Evolutionary conservation across 1,140 invertebrate genomes (phyloP), one percentile per base, ranked within the genome.

Genomic region (Calosoma granatense): DNA sequence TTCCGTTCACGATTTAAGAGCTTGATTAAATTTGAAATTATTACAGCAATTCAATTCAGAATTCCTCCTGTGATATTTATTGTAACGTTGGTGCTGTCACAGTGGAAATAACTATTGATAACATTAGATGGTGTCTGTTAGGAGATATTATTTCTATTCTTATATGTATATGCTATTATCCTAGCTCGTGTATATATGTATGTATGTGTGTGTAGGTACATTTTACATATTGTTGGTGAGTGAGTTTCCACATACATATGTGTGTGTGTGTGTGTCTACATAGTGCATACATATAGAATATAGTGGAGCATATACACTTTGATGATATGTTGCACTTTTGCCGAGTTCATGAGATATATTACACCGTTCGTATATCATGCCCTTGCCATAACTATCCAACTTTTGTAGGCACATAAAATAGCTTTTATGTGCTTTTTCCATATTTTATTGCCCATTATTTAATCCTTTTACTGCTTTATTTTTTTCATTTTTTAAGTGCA

Each of bases 11-110:
- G 58, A 57, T 21, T 52, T 30, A 57, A 56, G 41, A 59, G 56
- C 60, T 59, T 61, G 60, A 61, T 61, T 61, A 61, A 61, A 61
- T 59, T 61, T 57, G 60, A 55, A 59, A 57, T 59, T 61, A 61
- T 61, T 61, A 61, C 57, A 39, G 47, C 53, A 51, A 59, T 47
- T 47, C 41, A 47, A 47, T 47, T 47, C 41, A 4, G 41, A 47
- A 47, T 47, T 47, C 41, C n/a, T n/a, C n/a, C 9, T 47, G 41
- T 47, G 41, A 12, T 47, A 47, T 47, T 47, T 47, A 47, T 47
- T 17, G 41, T 9, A 47, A 47, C 41, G 41, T 47, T 47, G 9
- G n/a, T 47, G 9, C 17, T 47, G 41, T 47, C 41, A 17, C 41
- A 17, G 41, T 12, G 17, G 41, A 17, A 47, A 47, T 9, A 4